Evolutionary conservation across 2,797 vertebrate species (phyloP), one percentile per base, ranked within the genome.

Genomic region (Gastrophryne carolinensis): DNA sequence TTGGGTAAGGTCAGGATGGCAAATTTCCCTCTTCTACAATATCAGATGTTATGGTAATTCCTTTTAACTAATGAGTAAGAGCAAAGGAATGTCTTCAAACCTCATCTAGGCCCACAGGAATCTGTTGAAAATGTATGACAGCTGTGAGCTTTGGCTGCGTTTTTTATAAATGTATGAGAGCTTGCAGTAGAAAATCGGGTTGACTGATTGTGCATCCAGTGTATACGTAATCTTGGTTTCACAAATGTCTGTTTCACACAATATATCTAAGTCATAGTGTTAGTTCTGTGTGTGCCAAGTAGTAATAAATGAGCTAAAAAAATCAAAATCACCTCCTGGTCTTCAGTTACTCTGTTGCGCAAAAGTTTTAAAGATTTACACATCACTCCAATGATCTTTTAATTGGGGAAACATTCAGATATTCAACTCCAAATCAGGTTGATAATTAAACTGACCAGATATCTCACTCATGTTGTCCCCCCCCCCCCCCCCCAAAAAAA

Each of bases 101-200:
- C 92, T 94, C 93, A 90, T 94, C 92, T 82, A 89, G 93, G 89
- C 90, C 89, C 89, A 90, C 85, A 89, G 94, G 94, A 95, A 96
- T 96, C 96, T 97, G 95, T 94, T 95, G 94, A 94, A 97, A 96
- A 96, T 96, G 93, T 91, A 92, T 90, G 95, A 96, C 96, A 98
- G 95, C 96, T 98, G 96, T 92, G 72, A 87, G 91, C 90, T 91
- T 93, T 96, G 94, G 94, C 93, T 85, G 76, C 82, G 82, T 79
- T 83, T 80, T 84, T 88, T 90, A 91, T 90, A 91, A 93, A 94
- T 91, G 92, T 90, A 95, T 86, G 90, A 84, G 91, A 89, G 87
- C 82, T 95, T 92, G 93, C 93, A 80, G 68, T 15, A 54, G 80
- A 84, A 79, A 83, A 89, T 82, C 82, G 80, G 80, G 85, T 89